A percentile compares a stretch with the other conserved stretches of the same genome.
These are phyloP conservation scores for Pachypsylla venusta DNA, from an alignment of 1,140 invertebrate species.

Conservation along the genomic window DNA sequence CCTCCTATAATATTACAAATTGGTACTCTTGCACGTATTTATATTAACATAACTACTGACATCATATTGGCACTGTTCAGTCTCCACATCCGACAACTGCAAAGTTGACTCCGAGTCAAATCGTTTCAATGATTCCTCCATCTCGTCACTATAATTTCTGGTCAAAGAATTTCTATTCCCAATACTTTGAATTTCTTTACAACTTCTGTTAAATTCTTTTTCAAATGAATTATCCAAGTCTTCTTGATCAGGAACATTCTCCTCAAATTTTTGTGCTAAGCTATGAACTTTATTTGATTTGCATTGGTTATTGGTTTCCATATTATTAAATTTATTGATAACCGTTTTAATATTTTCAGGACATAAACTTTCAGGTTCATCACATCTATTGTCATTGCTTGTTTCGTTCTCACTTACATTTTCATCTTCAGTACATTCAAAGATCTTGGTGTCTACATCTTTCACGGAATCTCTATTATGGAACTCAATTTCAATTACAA, in stretches of 20 bases:
- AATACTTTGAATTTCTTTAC: background rate
- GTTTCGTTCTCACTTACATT: no score
- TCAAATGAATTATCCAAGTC: slow-evolving; percentile 1
- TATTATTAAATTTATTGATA: background rate
- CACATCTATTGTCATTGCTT: no score
- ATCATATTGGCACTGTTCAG: background rate
- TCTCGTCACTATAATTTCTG: background rate
- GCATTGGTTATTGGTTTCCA: no score
- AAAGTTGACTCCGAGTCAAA: background rate
- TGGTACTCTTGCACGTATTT: background rate
- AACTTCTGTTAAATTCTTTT: background rate
- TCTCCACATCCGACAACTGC: background rate
- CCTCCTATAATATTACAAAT: background rate
- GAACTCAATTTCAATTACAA: background rate
- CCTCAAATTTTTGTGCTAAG: background rate
- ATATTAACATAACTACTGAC: background rate
- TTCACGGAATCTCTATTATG: no score
- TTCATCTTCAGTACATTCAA: no score
- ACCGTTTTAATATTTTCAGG: slow-evolving; percentile 1
- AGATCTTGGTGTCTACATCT: no score
- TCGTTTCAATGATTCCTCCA: background rate
- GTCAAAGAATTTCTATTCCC: background rate
- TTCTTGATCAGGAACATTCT: slow-evolving; percentile 3
- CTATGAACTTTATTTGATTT: background rate
- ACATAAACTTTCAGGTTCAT: background rate